Evolutionary conservation across 2,797 vertebrate species (phyloP), one percentile per base, ranked within the genome.

Genomic region (Sitta carolinensis): DNA sequence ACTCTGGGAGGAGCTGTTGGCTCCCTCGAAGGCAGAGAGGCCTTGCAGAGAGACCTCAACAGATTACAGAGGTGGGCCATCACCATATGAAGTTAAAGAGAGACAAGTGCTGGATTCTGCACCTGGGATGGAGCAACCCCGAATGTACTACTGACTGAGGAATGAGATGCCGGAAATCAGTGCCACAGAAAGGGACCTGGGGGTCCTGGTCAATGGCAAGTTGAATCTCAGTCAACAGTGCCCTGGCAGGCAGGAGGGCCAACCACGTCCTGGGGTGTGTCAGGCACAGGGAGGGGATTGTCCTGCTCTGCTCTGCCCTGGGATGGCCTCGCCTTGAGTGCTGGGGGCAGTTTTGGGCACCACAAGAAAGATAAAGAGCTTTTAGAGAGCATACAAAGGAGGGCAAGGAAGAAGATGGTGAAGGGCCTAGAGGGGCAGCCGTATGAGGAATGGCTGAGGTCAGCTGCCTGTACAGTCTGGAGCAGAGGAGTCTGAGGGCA

Each of bases 211-310:
- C 1, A 2, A 0, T 16, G 57, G 17, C 7, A 8, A 45, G 20
- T 11, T 51, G 20, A 34, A 36, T 11, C 0, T 43, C 34, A 57
- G 32, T 3, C 32, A 55, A 63, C 70, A 63, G 78, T 83, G 64
- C 48, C 42, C 63, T 82, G 63, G 32, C 36, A 82, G 27, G 13
- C 63, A 51, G 27, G 11, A 63, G 50, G 16, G 30, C 16, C 50
- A 50, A 0, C 1, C 1, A 0, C 51, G 64, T 51, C 20, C 17
- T 76, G 25, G 6, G 29, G 7, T 0, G 5, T 16, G 40, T 58
- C 63, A 57, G 63, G 43, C 13, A 36, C 32, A 82, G 36, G 57
- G 42, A 50, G 13, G 16, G 23, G 11, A 30, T 57, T 69, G 43
- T 45, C 50, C 26, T 0, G 0, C 30, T 43, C 30, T 59, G 8